Base-by-base conservation (phyloP, 1,140 invertebrate species). In the honey bee (Apis mellifera) region DNA sequence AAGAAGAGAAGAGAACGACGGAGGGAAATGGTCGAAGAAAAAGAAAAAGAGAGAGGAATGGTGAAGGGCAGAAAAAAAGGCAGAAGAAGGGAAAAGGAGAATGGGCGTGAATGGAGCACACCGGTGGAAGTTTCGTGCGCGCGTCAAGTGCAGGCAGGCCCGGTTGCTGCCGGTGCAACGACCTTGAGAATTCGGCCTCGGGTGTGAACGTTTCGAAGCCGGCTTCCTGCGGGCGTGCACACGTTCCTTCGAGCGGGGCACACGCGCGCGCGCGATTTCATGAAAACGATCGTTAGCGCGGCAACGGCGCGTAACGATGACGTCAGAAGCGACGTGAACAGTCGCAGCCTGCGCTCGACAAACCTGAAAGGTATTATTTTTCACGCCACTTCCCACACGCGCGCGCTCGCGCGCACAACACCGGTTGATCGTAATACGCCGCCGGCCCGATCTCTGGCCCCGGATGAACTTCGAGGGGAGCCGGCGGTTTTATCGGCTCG, bases 241-340 rank as follows among this genome's bases (percentile, higher is more conserved):
- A 23, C 71, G 26, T 17, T 70, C 17, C 26, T 80, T 54, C 59
- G 12, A 13, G 72, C 72, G 9, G 19, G 62, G 42, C 52, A 48
- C 73, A 59, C 70, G 71, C 50, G 65, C 32, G 76, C 32, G 32
- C 32, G 2, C 70, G 57, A 70, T 86, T 90, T 88, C 86, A 90
- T 87, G 80, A 90, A 90, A 89, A 81, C 82, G 89, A 87, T 87
- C 84, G 85, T 90, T 90, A 85, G 87, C 86, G 69, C 84, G 82
- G 85, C 84, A 88, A 89, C 78, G 70, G 78, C 59, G 70, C 50
- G 78, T 80, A 73, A 80, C 89, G 80, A 90, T 91, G 88, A 91
- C 90, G 90, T 90, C 90, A 42, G 32, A 89, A 42, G 85, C 86
- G 80, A 76, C 80, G 69, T 86, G 85, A 78, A 83, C 42, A 42